Evolutionary conservation across 2,888 invertebrate species (phyloP).

Genomic region (Euplagia quadripunctaria): DNA sequence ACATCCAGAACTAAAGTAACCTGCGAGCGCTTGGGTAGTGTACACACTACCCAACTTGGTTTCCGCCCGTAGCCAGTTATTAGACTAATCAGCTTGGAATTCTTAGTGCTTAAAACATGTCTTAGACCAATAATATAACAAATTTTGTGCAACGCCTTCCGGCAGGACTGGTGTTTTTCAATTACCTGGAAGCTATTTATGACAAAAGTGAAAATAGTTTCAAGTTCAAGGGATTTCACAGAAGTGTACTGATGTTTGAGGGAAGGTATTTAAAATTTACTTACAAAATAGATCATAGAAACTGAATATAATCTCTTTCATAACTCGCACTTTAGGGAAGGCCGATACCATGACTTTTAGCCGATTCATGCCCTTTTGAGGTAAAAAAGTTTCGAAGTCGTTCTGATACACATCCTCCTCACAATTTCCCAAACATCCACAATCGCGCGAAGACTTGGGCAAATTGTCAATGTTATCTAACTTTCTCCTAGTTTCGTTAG

Average conservation of each 20-base stretch:
- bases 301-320: constrained; percentile 90
- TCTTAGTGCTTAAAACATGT: too few relatives aligned
- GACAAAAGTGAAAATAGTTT: too few relatives aligned
- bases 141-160: too few relatives aligned
- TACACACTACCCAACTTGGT: too few relatives aligned
- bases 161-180: too few relatives aligned
- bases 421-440: constrained; percentile 75
- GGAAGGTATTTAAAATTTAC: constrained; percentile 45
- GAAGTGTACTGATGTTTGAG: not conserved
- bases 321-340: constrained; percentile 90
- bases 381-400: constrained; percentile 64
- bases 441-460: constrained; percentile 69
- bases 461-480: constrained; percentile 55
- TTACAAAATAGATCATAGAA: constrained; percentile 91
- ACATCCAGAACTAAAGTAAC: too few relatives aligned
- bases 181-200: too few relatives aligned
- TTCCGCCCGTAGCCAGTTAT: too few relatives aligned
- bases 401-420: constrained; percentile 73
- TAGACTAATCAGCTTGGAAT: too few relatives aligned
- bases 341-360: constrained; percentile 86
- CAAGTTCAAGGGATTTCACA: not conserved
- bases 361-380: constrained; percentile 57
- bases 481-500: constrained; percentile 58
- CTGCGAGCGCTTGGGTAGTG: too few relatives aligned
- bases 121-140: too few relatives aligned